Percentiles rank a stretch among this genome's conserved stretches.
Evolutionary conservation across 92 coral and sea anemone genomes (phyloP).

Genomic region (Parazoanthus darwini): DNA sequence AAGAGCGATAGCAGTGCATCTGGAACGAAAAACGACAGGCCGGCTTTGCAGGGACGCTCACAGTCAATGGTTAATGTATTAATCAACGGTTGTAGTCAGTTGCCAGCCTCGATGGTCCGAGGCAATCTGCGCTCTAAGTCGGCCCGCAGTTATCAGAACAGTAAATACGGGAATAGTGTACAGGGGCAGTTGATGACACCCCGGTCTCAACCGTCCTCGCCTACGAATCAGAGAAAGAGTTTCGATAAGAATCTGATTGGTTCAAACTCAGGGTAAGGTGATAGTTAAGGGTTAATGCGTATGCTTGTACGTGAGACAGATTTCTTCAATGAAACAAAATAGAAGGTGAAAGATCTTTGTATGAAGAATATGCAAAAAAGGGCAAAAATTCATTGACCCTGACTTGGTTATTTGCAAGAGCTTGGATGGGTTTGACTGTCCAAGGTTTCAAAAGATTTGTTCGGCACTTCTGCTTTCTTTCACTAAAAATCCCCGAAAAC

Average conservation of each 20-base stretch:
- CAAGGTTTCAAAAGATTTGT: too few species aligned
- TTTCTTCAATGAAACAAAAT: too few species aligned
- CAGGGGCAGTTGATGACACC: conserved; percentile 54
- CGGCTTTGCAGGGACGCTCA: conserved; percentile 36
- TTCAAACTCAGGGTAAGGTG: conserved; percentile 44
- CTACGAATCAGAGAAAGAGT: conserved; percentile 75
- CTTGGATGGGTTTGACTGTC: too few species aligned
- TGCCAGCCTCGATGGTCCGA: conserved; percentile 78
- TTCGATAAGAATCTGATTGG: conserved; percentile 57
- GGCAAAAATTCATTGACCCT: too few species aligned
- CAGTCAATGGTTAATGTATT: conserved; percentile 60
- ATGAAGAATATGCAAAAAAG: too few species aligned
- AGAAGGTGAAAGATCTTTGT: too few species aligned
- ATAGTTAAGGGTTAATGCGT: background rate
- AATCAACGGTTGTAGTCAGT: conserved; percentile 45
- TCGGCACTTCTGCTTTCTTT: too few species aligned
- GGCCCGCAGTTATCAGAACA: conserved; percentile 82
- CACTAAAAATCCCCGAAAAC: too few species aligned
- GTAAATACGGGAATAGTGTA: conserved; percentile 63
- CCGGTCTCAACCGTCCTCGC: conserved; percentile 94
- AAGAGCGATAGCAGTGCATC: conserved; percentile 25
- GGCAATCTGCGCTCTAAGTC: conserved; percentile 94
- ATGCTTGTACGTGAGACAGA: too few species aligned
- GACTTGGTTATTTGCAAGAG: too few species aligned
- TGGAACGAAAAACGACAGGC: conserved; percentile 15